Evolutionary conservation across 2,888 invertebrate genomes (phyloP).

Genomic region (Scaptodrosophila latifasciaeformis): DNA sequence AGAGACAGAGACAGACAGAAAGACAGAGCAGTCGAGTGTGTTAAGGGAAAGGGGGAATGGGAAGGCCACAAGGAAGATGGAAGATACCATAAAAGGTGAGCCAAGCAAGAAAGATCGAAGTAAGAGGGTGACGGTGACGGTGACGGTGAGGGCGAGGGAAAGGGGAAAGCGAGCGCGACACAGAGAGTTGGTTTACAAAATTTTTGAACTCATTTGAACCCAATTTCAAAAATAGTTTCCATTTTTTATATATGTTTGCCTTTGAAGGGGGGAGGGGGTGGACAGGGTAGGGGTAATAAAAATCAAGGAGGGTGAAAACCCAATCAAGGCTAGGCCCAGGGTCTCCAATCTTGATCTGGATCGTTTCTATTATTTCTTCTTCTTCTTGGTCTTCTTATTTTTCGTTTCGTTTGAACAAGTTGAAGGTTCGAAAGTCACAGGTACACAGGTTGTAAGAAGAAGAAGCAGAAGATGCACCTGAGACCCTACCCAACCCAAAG

Average conservation of each 20-base stretch:
- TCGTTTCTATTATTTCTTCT: neutral
- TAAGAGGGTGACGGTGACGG: no score
- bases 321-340: no score
- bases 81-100: conserved; percentile 38
- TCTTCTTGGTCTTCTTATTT: neutral
- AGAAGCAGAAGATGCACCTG: no score
- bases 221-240: conserved; percentile 7
- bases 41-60: conserved; percentile 8
- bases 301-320: conserved; percentile 6
- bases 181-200: no score
- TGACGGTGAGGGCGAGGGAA: no score
- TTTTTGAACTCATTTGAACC: conserved; percentile 58
- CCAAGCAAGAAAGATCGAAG: conserved; percentile 25
- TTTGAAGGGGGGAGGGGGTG: neutral
- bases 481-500: no score
- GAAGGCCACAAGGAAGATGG: conserved; percentile 27
- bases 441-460: no score
- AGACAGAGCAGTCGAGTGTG: no score
- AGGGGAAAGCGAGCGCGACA: no score
- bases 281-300: conserved; percentile 36
- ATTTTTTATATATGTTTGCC: neutral
- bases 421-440: no score
- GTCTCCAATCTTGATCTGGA: neutral
- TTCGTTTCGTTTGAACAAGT: neutral
- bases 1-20: conserved; percentile 8